Conservation (phyloP, 1,140 invertebrate species). For the Ericerus pela region DNA sequence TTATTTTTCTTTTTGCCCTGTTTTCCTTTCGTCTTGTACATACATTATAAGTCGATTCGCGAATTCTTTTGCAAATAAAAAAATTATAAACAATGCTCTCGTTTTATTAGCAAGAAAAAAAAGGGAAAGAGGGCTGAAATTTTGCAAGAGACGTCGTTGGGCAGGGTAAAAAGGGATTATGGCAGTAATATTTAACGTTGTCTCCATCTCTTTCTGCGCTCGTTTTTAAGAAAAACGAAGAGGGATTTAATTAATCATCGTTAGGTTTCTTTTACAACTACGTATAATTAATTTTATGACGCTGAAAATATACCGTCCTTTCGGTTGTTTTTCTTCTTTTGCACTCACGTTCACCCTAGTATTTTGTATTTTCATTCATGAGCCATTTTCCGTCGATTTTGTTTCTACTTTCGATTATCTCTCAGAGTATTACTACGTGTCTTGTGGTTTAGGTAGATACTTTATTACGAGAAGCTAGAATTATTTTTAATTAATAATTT, state of each 20-base stretch:
- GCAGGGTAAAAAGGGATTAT: conserved; percentile 6
- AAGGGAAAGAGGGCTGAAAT: background rate
- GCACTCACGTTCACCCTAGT: too few relatives aligned
- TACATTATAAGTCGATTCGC: conserved; percentile 10
- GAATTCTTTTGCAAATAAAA: conserved; percentile 7
- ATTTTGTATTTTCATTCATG: too few relatives aligned
- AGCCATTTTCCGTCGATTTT: too few relatives aligned
- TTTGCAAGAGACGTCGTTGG: background rate
- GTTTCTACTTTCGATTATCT: too few relatives aligned
- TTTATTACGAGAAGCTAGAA: too few relatives aligned
- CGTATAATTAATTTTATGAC: conserved; percentile 10
- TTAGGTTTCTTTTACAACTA: background rate
- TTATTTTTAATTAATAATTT: too few relatives aligned
- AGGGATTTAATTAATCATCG: conserved; percentile 9
- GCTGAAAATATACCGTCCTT: background rate
- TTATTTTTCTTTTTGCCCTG: too few relatives aligned
- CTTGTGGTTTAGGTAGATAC: too few relatives aligned
- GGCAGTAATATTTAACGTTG: background rate
- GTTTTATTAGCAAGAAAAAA: background rate
- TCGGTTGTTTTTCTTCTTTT: too few relatives aligned
- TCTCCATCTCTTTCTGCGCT: background rate
- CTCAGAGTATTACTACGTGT: too few relatives aligned
- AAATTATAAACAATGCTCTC: conserved; percentile 8
- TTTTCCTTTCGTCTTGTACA: too few relatives aligned
- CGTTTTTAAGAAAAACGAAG: background rate